Base-by-base conservation (phyloP, 2,797 vertebrate species). In the Chanos chanos region DNA sequence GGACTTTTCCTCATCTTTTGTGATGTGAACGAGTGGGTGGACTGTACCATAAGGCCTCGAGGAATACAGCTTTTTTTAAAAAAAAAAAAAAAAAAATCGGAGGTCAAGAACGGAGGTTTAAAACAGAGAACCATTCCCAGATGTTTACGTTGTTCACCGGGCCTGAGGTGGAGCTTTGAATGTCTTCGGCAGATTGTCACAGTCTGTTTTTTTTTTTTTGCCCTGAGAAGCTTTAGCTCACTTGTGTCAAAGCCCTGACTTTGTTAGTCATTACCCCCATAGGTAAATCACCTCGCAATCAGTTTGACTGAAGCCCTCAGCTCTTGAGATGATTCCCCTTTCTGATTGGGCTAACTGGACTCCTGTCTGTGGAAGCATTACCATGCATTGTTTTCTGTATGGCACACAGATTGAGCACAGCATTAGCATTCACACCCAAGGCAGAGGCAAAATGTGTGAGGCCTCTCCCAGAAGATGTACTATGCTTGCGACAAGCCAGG, bases 261-360 rank as follows among this genome's bases (percentile, higher is more conserved):
- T 78, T 77, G 77, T 51, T 58, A 72, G 64, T 78, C 82, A 81
- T 87, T 84, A 86, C 85, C 84, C 83, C 77, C 6, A 75, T 76
- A 76, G 80, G 79, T 80, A 89, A 89, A 89, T 90, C 86, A 87
- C 84, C 80, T 80, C 21, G 87, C 89, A 90, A 90, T 90, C 89
- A 90, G 83, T 64, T 74, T 66, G 66, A 76, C 77, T 72, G 83
- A 83, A 85, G 84, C 83, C 66, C 81, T 68, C 71, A 61, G 83
- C 81, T 77, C 85, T 88, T 81, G 74, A 83, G 82, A 86, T 87
- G 86, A 90, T 88, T 89, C 88, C 78, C 70, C 73, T 78, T 16
- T 49, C 86, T 90, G 89, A 90, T 90, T 89, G 87, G 80, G 65
- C 83, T 89, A 89, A 88, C 88, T 86, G 85, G 86, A 85, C 86